Conservation (phyloP, 2,113 vertebrate genomes). For the Psammodynastes pulverulentus region DNA sequence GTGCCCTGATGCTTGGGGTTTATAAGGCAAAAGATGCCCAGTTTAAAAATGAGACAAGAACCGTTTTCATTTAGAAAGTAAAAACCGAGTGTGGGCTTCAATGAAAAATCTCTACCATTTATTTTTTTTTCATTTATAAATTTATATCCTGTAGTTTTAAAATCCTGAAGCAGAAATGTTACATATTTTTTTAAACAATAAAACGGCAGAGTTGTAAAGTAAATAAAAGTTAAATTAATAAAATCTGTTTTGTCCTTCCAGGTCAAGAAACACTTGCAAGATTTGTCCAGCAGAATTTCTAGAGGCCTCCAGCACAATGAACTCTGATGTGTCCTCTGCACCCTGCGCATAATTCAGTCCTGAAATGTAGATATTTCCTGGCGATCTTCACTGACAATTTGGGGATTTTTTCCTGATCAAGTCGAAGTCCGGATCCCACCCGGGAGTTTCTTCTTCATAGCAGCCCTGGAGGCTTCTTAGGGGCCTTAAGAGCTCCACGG, state of each 20-base stretch:
- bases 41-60: background rate
- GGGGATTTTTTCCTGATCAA: background rate
- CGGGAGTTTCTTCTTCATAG: too few species aligned
- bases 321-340: constrained; percentile 69
- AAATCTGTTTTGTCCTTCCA: constrained; percentile 44
- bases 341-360: background rate
- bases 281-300: constrained; percentile 86
- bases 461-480: background rate
- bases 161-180: background rate
- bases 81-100: background rate
- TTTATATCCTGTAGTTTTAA: background rate
- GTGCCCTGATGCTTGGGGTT: background rate
- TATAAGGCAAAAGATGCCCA: background rate
- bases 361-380: background rate
- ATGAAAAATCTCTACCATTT: background rate
- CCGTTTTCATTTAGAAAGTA: background rate
- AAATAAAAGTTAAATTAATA: too few species aligned
- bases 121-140: background rate
- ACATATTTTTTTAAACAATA: background rate
- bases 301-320: constrained; percentile 90
- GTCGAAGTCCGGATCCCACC: background rate
- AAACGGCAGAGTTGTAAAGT: background rate
- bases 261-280: constrained; percentile 97
- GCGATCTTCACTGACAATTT: too few species aligned
- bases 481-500: background rate